phyloP scores from a whole-genome alignment of 2,888 invertebrate species.

The Ditula angustiorana region DNA sequence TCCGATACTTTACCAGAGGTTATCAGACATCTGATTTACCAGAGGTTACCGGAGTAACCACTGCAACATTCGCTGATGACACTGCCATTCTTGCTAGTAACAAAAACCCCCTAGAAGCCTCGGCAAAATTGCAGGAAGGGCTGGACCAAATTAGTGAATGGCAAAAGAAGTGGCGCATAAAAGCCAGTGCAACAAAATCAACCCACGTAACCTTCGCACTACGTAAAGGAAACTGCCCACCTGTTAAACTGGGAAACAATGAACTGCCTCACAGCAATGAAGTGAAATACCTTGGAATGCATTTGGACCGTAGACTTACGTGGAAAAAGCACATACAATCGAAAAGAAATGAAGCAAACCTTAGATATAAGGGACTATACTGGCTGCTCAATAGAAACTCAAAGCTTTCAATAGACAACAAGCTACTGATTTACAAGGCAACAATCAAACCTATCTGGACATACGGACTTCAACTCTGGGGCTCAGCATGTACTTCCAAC shows the following conservation, averaged over 20 bases:
- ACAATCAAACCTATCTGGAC: too few species aligned
- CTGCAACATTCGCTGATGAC: slow-evolving; percentile 23
- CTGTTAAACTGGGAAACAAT: neutral
- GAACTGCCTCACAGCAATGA: neutral
- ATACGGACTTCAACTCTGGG: too few species aligned
- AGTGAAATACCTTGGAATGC: too few species aligned
- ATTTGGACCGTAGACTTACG: too few species aligned
- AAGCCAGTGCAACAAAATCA: slow-evolving; percentile 12
- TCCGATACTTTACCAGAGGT: slow-evolving; percentile 19
- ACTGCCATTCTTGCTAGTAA: neutral
- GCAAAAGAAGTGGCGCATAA: slow-evolving; percentile 20
- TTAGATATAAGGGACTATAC: too few species aligned
- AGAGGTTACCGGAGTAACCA: neutral
- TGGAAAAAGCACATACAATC: too few species aligned
- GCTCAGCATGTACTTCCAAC: too few species aligned
- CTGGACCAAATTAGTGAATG: slow-evolving; percentile 7
- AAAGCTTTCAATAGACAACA: too few species aligned
- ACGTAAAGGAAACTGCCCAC: slow-evolving; percentile 12
- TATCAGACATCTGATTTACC: slow-evolving; percentile 17
- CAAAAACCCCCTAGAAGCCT: neutral
- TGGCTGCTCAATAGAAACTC: too few species aligned
- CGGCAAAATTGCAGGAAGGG: neutral
- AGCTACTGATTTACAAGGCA: too few species aligned
- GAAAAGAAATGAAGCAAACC: too few species aligned
- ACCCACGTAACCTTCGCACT: slow-evolving; percentile 15